Conservation (phyloP, 1,140 invertebrate species). For the Oncopeltus fasciatus region DNA sequence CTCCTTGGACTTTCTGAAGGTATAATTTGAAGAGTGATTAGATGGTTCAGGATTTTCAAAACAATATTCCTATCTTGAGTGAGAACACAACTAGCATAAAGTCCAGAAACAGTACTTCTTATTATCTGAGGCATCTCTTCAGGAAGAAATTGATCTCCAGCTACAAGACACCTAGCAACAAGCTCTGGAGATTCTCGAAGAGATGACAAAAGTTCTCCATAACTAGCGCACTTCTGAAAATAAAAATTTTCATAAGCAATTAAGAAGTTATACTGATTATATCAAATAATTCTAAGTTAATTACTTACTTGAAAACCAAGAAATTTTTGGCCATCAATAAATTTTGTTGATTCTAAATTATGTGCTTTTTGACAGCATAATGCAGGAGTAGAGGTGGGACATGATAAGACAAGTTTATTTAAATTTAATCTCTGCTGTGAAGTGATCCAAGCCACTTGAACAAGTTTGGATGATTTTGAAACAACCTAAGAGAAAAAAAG, state of each 20-base stretch:
- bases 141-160: slow-evolving; percentile 53
- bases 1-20: slow-evolving; percentile 68
- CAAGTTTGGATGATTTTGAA: slow-evolving; percentile 44
- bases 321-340: slow-evolving; percentile 77
- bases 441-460: slow-evolving; percentile 74
- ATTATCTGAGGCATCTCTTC: slow-evolving; percentile 49
- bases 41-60: slow-evolving; percentile 57
- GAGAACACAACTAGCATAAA: slow-evolving; percentile 69
- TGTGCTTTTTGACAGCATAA: slow-evolving; percentile 63
- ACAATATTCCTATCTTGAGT: slow-evolving; percentile 69
- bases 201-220: slow-evolving; percentile 64
- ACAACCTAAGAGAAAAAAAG: slow-evolving; percentile 34
- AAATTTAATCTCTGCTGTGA: slow-evolving; percentile 75
- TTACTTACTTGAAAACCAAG: slow-evolving; percentile 54
- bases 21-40: slow-evolving; percentile 71
- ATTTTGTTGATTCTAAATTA: slow-evolving; percentile 59
- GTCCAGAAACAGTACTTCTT: slow-evolving; percentile 57
- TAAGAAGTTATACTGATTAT: background rate
- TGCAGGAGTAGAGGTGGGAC: slow-evolving; percentile 54
- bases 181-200: slow-evolving; percentile 66
- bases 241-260: slow-evolving; percentile 15
- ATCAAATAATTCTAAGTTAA: background rate
- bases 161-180: slow-evolving; percentile 60
- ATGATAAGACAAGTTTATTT: slow-evolving; percentile 59
- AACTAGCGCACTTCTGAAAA: slow-evolving; percentile 51